Evolutionary conservation across 2,888 invertebrate genomes (phyloP), one percentile per base, ranked within the genome.

Genomic region (Caenorhabditis zanzibari): DNA sequence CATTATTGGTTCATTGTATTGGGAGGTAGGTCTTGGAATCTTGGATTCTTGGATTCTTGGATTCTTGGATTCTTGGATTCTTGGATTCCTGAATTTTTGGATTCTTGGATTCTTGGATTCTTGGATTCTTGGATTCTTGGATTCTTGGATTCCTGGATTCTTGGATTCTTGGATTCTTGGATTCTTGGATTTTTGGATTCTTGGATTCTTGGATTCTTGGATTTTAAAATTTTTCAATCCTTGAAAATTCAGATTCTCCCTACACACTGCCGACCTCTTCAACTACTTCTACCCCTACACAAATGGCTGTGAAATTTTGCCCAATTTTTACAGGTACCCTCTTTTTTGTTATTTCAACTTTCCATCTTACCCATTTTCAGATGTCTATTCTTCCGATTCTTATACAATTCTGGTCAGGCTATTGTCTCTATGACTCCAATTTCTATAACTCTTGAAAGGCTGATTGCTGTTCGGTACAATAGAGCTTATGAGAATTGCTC

Each of bases 251-350:
- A 80, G 80, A 59, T 64, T 80, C 19, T 9, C 47, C n/a, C 66
- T 80, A 1, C 72, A 80, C 41, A 63, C 80, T 10, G 24, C 63
- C 7, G 80, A 80, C 41, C 58, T 80, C 5, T 58, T 72, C 47
- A 80, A 80, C 47, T 80, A 80, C 28, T 72, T 80, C 38, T 32
- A 54, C 6, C 49, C 44, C 0, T 49, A 59, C 22, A 19, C 56
- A 0, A 49, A 22, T 47, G 80, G 64, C 2, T 80, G 80, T 52
- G 66, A 80, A 16, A 56, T 66, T 26, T 22, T 80, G 3, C 80
- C 80, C 0, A 72, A 72, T n/a, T 80, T 80, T 22, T 80, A 80
- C 28, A 44, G 79, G 79, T 79, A 44, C 38, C 12, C 38, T 38
- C 12, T 35, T 22, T 22, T 10, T 32, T 14, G 35, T 16, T 26